Evolutionary conservation across 2,797 vertebrate species (phyloP).

Genomic region (Pangasius krempfi): DNA sequence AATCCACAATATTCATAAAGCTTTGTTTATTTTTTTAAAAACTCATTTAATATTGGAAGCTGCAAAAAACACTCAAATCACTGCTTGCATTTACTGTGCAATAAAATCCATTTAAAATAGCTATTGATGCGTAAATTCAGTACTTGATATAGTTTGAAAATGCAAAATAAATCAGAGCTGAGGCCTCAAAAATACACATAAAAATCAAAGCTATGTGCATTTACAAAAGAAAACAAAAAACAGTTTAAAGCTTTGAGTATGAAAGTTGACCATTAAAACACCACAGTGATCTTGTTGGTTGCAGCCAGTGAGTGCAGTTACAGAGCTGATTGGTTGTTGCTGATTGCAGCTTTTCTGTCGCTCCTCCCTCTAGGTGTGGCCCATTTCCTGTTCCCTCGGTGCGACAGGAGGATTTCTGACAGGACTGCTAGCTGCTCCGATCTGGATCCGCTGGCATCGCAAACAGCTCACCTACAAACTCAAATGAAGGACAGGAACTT

Average conservation of each 20-base stretch:
- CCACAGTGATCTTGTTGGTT: conserved; percentile 55
- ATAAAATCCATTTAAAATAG: conserved; percentile 43
- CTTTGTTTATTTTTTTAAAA: conserved; percentile 35
- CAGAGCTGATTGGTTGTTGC: conserved; percentile 38
- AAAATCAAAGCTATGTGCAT: conserved; percentile 18
- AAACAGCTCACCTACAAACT: conserved; percentile 97
- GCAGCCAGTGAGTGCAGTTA: conserved; percentile 46
- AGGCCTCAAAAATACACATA: conserved; percentile 45
- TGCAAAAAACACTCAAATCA: conserved; percentile 52
- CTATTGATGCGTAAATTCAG: conserved; percentile 32
- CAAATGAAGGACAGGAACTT: conserved; percentile 77
- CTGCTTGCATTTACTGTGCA: conserved; percentile 50
- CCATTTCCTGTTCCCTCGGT: conserved; percentile 93
- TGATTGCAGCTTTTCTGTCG: conserved; percentile 33
- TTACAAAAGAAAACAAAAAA: conserved; percentile 41
- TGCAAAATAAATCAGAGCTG: conserved; percentile 44
- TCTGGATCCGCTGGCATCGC: conserved; percentile 94
- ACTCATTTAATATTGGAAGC: conserved; percentile 40
- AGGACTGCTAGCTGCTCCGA: conserved; percentile 86
- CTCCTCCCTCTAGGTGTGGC: conserved; percentile 84
- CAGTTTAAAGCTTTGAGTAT: conserved; percentile 46
- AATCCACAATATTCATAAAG: conserved; percentile 43
- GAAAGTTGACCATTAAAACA: conserved; percentile 55
- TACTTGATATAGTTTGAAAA: conserved; percentile 42
- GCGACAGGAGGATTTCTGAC: conserved; percentile 86